Evolutionary conservation across 2,113 vertebrate species (phyloP).

Genomic region (Philantomba maxwellii): DNA sequence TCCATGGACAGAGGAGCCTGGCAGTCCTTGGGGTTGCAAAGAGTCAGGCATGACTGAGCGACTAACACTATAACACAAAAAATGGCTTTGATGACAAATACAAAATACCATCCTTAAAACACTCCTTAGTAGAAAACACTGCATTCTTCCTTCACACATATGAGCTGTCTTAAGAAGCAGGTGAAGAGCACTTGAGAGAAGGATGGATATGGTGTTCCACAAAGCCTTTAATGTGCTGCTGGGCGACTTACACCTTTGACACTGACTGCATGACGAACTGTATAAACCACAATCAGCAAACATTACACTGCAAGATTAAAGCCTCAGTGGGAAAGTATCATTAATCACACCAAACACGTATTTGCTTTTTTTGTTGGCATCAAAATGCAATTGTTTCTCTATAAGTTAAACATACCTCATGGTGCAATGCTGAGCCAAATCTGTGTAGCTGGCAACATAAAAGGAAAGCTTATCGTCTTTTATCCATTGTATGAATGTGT

Average conservation of each 20-base stretch:
- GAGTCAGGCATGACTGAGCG: background rate
- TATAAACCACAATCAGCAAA: constrained; percentile 44
- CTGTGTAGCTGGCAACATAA: constrained; percentile 18
- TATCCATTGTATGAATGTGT: background rate
- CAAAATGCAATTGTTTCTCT: constrained; percentile 46
- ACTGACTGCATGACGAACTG: constrained; percentile 14
- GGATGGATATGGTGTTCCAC: background rate
- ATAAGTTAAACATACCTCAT: constrained; percentile 17
- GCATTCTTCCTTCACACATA: background rate
- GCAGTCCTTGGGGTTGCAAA: background rate
- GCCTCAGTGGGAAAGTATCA: background rate
- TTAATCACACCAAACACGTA: constrained; percentile 46
- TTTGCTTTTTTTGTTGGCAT: constrained; percentile 63
- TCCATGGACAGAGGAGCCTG: background rate
- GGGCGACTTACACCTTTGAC: constrained; percentile 13
- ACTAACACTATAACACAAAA: background rate
- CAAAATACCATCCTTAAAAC: background rate
- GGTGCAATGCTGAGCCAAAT: constrained; percentile 27
- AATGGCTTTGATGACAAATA: background rate
- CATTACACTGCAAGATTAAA: constrained; percentile 33
- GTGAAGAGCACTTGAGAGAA: background rate
- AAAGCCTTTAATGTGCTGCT: background rate
- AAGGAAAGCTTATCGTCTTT: constrained; percentile 4
- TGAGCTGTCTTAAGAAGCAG: background rate
- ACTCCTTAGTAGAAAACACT: background rate